Conservation (phyloP, 2,888 invertebrate species). For the Argyresthia albistria region DNA sequence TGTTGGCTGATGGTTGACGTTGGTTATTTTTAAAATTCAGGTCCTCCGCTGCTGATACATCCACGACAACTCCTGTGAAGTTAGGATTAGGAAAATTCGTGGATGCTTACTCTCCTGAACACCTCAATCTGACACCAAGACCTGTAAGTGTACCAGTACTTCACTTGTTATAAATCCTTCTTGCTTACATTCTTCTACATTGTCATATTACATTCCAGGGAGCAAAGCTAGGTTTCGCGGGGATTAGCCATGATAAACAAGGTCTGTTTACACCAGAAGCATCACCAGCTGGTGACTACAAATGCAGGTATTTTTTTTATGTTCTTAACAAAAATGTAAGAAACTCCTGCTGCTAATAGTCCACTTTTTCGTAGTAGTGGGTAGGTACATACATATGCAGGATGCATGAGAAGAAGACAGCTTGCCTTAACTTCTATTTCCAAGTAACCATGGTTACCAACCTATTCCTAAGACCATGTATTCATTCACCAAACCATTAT, state of each 20-base stretch:
- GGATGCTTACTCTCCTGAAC: conserved; percentile 63
- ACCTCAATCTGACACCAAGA: conserved; percentile 58
- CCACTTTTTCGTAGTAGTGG: background rate
- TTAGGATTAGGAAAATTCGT: conserved; percentile 52
- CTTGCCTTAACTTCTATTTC: too few relatives aligned
- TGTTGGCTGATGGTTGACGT: background rate
- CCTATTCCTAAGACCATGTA: too few relatives aligned
- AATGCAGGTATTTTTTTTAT: conserved; percentile 41
- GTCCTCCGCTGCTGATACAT: conserved; percentile 26
- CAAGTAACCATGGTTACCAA: too few relatives aligned
- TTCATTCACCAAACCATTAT: too few relatives aligned
- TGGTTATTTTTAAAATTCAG: conserved; percentile 20
- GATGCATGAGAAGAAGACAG: too few relatives aligned
- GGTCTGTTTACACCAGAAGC: conserved; percentile 42
- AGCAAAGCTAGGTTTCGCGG: conserved; percentile 24
- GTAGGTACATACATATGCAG: too few relatives aligned
- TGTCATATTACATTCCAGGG: conserved; percentile 23
- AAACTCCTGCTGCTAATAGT: background rate
- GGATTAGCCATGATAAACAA: conserved; percentile 36
- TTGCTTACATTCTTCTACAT: background rate
- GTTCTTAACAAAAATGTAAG: too few relatives aligned
- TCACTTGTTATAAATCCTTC: background rate
- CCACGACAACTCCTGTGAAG: conserved; percentile 43
- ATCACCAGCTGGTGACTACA: conserved; percentile 30
- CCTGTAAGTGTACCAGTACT: conserved; percentile 27